A percentile compares a stretch with the other conserved stretches of the same genome.
Conservation (phyloP, 2,797 vertebrate genomes). For the Pangasius krempfi region DNA sequence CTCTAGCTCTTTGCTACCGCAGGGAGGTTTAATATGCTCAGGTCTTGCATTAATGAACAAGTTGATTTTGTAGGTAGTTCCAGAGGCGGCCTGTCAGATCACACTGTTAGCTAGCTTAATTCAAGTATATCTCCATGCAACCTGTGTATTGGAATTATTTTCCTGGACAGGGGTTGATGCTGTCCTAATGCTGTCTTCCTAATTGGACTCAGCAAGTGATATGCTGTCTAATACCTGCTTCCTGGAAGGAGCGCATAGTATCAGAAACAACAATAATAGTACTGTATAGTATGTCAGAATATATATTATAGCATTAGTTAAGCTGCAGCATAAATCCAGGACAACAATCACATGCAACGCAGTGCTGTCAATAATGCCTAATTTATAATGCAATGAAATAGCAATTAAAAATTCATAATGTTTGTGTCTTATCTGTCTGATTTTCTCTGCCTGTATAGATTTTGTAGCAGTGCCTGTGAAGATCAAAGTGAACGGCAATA, state of each 20-base stretch:
- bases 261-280: neutral
- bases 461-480: conserved; percentile 81
- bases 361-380: neutral
- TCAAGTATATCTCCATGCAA: neutral
- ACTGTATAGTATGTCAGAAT: neutral
- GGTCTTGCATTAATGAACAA: neutral
- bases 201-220: neutral
- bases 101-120: neutral
- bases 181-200: neutral
- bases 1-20: too few relatives aligned
- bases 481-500: conserved; percentile 63
- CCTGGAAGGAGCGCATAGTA: neutral
- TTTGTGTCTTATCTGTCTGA: neutral
- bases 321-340: neutral
- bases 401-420: neutral
- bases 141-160: conserved; percentile 7
- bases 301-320: neutral
- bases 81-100: neutral
- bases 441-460: conserved; percentile 73
- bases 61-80: neutral
- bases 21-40: neutral
- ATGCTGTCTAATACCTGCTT: too few relatives aligned
- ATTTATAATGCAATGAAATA: neutral
- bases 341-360: neutral
- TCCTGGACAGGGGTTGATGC: neutral